phyloP scores from a whole-genome alignment of 2,113 vertebrate species.

The Microcebus murinus region DNA sequence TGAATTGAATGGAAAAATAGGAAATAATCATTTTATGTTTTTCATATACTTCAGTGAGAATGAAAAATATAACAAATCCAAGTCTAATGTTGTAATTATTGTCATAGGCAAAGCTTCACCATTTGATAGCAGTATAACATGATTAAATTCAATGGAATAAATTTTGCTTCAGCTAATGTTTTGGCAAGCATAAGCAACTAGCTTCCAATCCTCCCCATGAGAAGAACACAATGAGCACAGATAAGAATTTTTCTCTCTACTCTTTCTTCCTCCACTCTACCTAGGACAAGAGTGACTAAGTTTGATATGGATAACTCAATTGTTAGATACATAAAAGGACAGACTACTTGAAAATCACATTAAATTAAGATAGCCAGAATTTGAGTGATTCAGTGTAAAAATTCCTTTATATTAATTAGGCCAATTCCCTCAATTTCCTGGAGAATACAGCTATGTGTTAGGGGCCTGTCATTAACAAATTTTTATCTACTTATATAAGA shows the following conservation, averaged over 20 bases:
- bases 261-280: neutral
- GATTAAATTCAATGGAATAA: slow-evolving; percentile 19
- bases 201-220: neutral
- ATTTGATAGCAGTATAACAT: slow-evolving; percentile 2
- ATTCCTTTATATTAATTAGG: slow-evolving; percentile 28
- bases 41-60: neutral
- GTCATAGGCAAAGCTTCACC: neutral
- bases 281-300: neutral
- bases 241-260: neutral
- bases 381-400: neutral
- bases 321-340: neutral
- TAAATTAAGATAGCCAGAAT: neutral
- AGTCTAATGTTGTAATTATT: slow-evolving; percentile 14
- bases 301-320: neutral
- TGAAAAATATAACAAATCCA: neutral
- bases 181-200: neutral
- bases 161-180: neutral
- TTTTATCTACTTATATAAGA: neutral
- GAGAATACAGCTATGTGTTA: slow-evolving; percentile 7
- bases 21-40: neutral
- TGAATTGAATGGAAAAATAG: neutral
- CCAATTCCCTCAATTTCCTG: neutral
- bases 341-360: neutral
- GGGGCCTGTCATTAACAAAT: neutral
- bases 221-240: neutral